These are phyloP conservation scores for Ctena decussata DNA, from an alignment of 2,888 invertebrate genomes.

Conservation along the genomic window DNA sequence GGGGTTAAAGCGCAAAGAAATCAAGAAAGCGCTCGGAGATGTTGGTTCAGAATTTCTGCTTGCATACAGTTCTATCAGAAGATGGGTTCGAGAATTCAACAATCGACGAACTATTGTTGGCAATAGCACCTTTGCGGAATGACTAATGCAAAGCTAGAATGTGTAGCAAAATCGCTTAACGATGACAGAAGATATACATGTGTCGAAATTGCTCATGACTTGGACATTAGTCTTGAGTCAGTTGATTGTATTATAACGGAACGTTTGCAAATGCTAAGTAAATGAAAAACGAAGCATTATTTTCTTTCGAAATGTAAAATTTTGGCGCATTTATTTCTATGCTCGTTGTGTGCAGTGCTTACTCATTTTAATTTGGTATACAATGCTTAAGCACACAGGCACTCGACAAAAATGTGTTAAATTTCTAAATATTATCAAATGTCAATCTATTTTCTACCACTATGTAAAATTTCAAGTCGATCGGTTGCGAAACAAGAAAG, in stretches of 20 bases:
- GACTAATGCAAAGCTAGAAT: neutral
- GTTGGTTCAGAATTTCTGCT: neutral
- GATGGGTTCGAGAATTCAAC: neutral
- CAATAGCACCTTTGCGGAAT: neutral
- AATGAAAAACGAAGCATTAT: too few species aligned
- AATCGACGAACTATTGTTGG: too few species aligned
- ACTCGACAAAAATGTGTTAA: too few species aligned
- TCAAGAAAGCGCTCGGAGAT: neutral
- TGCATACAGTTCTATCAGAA: neutral
- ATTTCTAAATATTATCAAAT: too few species aligned
- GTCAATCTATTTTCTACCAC: too few species aligned
- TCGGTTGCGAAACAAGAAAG: too few species aligned
- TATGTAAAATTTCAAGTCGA: too few species aligned
- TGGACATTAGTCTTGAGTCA: slow-evolving; percentile 11
- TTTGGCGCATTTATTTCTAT: too few species aligned
- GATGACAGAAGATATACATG: neutral
- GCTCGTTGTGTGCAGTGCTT: too few species aligned
- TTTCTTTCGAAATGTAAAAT: too few species aligned
- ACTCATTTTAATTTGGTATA: too few species aligned
- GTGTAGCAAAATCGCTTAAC: neutral
- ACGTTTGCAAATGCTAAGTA: slow-evolving; percentile 20
- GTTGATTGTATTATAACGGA: neutral
- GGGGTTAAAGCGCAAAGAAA: neutral
- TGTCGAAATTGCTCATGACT: neutral
- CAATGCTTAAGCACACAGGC: too few species aligned